Evolutionary conservation across 1,140 invertebrate genomes (phyloP).

Genomic region (Apocrypta bakeri): DNA sequence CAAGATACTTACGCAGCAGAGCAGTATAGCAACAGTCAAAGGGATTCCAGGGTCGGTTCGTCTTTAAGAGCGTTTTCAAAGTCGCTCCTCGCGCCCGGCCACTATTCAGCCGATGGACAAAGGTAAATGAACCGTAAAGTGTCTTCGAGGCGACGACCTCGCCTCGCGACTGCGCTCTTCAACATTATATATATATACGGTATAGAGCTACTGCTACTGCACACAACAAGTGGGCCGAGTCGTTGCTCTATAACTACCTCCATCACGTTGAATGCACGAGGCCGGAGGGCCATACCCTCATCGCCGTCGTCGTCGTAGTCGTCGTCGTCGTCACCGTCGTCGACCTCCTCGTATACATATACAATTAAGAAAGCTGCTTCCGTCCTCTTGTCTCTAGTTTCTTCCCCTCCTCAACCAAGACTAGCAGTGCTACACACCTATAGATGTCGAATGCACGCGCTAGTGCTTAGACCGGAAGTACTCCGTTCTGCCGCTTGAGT

Average conservation of each 20-base stretch:
- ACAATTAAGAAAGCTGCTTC: constrained; percentile 39
- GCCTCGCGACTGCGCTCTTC: neutral
- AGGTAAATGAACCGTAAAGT: constrained; percentile 57
- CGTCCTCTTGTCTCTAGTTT: neutral
- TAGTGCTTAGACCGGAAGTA: constrained; percentile 32
- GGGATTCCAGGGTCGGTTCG: neutral
- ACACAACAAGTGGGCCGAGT: constrained; percentile 23
- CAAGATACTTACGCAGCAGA: constrained; percentile 28
- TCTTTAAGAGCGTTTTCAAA: constrained; percentile 41
- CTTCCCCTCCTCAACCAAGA: neutral
- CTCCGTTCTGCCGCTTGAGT: constrained; percentile 9
- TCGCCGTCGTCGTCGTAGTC: too few species aligned
- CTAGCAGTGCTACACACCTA: neutral
- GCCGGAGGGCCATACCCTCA: neutral
- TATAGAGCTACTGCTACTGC: neutral
- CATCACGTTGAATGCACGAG: neutral
- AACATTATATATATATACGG: neutral
- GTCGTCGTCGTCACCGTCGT: neutral
- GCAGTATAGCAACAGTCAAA: constrained; percentile 17
- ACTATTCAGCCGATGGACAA: constrained; percentile 15
- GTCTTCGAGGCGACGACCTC: constrained; percentile 33
- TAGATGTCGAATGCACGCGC: neutral
- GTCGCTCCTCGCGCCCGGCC: neutral
- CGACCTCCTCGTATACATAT: constrained; percentile 1
- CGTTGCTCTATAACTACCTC: neutral